Conservation (phyloP, 2,113 vertebrate genomes). For the Cnemophilus loriae region DNA sequence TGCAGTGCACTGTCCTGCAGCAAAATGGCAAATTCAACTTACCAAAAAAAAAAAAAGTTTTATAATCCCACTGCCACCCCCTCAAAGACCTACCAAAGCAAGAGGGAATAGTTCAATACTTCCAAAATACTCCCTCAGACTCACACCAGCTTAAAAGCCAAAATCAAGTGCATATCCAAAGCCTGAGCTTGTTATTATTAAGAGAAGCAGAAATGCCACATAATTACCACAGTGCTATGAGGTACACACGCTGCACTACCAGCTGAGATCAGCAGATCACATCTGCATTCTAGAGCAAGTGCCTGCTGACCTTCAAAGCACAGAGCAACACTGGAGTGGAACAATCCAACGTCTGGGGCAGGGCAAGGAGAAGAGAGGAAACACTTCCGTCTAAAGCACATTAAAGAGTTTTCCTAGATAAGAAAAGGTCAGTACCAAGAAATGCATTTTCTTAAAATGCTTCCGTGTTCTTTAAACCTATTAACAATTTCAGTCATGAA, state of each 20-base stretch:
- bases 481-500: background rate
- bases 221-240: background rate
- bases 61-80: background rate
- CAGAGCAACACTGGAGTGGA: rapidly evolving
- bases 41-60: background rate
- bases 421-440: background rate
- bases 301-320: background rate
- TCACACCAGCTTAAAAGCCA: background rate
- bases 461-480: background rate
- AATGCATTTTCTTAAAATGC: background rate
- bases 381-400: background rate
- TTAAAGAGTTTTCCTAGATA: background rate
- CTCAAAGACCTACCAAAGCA: background rate
- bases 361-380: background rate
- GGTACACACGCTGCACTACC: background rate
- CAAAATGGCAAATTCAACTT: background rate
- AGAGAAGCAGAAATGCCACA: background rate
- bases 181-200: background rate
- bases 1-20: background rate
- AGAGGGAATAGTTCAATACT: background rate
- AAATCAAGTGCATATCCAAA: background rate
- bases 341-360: background rate
- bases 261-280: background rate
- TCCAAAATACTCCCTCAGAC: background rate
- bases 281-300: background rate